These are phyloP conservation scores for Strigamia transsilvanica DNA, from an alignment of 2,888 invertebrate genomes.

Conservation along the genomic window DNA sequence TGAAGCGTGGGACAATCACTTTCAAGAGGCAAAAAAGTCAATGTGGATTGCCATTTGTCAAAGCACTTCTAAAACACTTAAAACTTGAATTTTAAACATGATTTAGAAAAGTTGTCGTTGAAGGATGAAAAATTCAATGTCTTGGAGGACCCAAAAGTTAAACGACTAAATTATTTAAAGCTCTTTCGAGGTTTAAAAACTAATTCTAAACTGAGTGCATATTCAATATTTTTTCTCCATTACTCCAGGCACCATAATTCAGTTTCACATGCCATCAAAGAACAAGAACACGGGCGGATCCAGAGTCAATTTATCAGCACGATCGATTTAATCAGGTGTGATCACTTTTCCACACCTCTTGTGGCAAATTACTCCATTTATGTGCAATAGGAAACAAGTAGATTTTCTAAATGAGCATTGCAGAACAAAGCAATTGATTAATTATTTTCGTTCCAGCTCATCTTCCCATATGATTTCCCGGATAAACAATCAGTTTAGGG, in stretches of 20 bases:
- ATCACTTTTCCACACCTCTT: not conserved
- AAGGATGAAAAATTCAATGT: too few species aligned
- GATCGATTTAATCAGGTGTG: slow-evolving; percentile 26
- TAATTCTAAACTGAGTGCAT: not conserved
- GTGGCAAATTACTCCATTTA: not conserved
- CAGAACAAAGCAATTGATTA: not conserved
- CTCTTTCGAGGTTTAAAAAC: not conserved
- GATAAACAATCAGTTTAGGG: too few species aligned
- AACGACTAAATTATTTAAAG: not conserved
- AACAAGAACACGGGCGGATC: not conserved
- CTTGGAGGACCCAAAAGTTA: too few species aligned
- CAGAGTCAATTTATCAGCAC: not conserved
- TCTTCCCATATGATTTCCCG: too few species aligned
- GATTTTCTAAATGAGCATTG: not conserved
- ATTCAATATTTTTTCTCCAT: not conserved
- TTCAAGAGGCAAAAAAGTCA: too few species aligned
- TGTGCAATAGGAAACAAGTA: not conserved
- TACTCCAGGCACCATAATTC: not conserved
- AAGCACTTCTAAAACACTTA: too few species aligned
- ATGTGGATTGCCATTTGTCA: too few species aligned
- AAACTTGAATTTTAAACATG: too few species aligned
- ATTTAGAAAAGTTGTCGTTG: too few species aligned
- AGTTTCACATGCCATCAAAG: not conserved
- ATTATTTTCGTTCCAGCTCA: too few species aligned
- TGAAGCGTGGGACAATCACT: too few species aligned